phyloP scores from a whole-genome alignment of 2,113 vertebrate species.

The Rhinogobius similis region DNA sequence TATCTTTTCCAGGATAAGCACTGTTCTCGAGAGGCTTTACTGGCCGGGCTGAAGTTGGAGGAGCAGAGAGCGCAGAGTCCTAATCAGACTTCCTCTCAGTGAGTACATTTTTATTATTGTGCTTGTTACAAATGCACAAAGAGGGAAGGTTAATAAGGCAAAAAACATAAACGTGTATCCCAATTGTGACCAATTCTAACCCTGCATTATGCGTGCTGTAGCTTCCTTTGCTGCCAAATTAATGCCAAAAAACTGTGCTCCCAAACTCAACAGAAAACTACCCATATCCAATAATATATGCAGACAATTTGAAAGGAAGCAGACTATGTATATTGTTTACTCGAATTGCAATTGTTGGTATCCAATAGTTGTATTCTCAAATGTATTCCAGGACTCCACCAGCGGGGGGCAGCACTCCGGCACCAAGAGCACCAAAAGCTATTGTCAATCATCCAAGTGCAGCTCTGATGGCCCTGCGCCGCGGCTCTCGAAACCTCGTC shows the following conservation, averaged over 20 bases:
- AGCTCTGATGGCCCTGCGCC: constrained; percentile 95
- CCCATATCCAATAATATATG: not conserved
- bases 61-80: constrained; percentile 91
- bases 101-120: constrained; percentile 25
- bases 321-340: no score
- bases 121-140: not conserved
- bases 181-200: not conserved
- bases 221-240: no score
- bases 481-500: constrained; percentile 97
- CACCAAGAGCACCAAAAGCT: constrained; percentile 92
- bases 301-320: not conserved
- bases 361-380: not conserved
- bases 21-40: constrained; percentile 96
- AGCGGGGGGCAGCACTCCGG: constrained; percentile 78
- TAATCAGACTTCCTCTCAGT: constrained; percentile 90
- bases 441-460: constrained; percentile 98
- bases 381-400: constrained; percentile 80
- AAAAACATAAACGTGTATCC: not conserved
- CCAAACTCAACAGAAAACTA: no score
- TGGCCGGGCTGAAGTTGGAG: constrained; percentile 94
- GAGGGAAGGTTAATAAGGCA: not conserved
- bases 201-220: no score
- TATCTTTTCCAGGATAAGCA: constrained; percentile 88
- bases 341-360: not conserved
- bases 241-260: no score